Evolutionary conservation across 2,888 invertebrate genomes (phyloP).

Genomic region (Eupelmus urozonus): DNA sequence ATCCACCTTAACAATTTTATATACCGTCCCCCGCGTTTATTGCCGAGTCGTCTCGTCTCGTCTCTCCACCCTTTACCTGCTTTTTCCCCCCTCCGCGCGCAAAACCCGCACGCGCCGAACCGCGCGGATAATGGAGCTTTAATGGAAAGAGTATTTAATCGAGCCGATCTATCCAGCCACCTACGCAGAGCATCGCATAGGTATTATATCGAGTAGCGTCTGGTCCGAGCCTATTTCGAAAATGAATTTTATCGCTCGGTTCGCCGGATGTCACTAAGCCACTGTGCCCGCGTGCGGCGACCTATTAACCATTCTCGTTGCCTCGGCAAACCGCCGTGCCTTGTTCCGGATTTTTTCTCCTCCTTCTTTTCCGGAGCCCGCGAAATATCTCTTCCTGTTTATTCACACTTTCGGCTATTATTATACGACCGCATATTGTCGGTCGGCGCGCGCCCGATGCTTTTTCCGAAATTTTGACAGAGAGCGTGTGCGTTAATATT

Average conservation of each 20-base stretch:
- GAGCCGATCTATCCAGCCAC: conserved; percentile 4
- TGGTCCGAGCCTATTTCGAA: conserved; percentile 54
- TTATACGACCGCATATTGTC: conserved; percentile 21
- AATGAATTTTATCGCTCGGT: conserved; percentile 61
- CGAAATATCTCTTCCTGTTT: conserved; percentile 42
- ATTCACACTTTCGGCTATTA: conserved; percentile 49
- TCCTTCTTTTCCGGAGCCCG: neutral
- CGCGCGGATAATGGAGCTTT: conserved; percentile 53
- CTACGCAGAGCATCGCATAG: conserved; percentile 26
- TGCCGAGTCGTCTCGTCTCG: neutral
- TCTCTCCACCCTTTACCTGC: neutral
- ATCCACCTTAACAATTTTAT: conserved; percentile 9
- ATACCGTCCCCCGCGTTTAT: neutral
- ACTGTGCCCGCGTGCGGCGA: neutral
- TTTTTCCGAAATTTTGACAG: neutral
- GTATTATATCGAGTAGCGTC: conserved; percentile 32
- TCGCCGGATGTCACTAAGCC: conserved; percentile 22
- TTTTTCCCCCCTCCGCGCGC: conserved; percentile 5
- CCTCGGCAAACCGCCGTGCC: conserved; percentile 13
- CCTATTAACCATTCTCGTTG: conserved; percentile 59
- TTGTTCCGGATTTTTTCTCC: conserved; percentile 9
- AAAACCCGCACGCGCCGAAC: conserved; percentile 11
- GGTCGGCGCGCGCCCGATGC: conserved; percentile 1
- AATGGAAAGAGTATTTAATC: conserved; percentile 57
- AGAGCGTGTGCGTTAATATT: neutral